Evolutionary conservation across 2,113 vertebrate genomes (phyloP).

Genomic region (Halcyon malimbica): DNA sequence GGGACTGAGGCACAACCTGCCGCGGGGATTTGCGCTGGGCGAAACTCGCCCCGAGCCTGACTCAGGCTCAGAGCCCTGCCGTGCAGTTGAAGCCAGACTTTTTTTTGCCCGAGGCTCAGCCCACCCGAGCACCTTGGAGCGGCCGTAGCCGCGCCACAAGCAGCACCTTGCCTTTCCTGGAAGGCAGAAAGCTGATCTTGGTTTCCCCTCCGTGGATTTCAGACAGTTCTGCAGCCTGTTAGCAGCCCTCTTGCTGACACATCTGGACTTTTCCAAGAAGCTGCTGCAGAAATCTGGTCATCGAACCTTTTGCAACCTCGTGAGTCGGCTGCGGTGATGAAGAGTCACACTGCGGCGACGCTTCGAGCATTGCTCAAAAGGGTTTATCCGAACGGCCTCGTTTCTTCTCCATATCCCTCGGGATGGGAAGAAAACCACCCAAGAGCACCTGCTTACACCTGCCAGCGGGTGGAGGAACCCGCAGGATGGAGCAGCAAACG

Average conservation of each 20-base stretch:
- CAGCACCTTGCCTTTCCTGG: neutral
- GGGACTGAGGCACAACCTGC: neutral
- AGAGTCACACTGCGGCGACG: accelerated
- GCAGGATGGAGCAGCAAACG: accelerated
- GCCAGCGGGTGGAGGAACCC: accelerated
- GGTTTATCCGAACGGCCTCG: accelerated
- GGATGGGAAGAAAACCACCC: accelerated
- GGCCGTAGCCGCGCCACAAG: too few species aligned
- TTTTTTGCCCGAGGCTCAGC: accelerated
- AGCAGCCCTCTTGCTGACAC: neutral
- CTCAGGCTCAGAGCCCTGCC: accelerated
- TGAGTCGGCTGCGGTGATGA: neutral
- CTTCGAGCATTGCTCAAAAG: neutral
- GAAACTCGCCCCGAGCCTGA: neutral
- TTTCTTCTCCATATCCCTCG: neutral
- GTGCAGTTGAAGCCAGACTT: neutral
- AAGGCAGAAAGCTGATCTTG: neutral
- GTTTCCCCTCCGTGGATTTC: neutral
- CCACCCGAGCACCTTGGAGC: too few species aligned
- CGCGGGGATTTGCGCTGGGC: neutral
- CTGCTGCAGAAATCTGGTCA: neutral
- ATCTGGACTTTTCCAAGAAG: neutral
- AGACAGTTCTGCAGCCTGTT: neutral
- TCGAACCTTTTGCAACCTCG: neutral
- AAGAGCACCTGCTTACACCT: too few species aligned